Evolutionary conservation across 2,888 invertebrate species (phyloP).

Genomic region (Laothoe populi): DNA sequence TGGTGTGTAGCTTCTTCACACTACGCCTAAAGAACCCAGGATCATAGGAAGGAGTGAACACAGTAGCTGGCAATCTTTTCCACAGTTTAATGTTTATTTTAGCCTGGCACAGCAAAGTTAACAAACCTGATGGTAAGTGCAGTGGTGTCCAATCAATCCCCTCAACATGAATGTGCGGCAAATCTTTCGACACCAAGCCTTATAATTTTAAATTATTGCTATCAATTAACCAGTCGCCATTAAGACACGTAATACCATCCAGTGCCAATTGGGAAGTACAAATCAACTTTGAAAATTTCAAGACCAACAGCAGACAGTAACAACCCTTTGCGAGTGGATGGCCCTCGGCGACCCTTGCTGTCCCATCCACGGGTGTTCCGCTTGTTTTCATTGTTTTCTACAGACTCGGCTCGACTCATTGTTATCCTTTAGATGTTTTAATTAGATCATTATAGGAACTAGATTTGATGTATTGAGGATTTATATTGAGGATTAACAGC

Average conservation of each 20-base stretch:
- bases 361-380: conserved; percentile 44
- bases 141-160: too few species aligned
- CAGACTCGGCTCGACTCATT: conserved; percentile 17
- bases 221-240: conserved; percentile 2
- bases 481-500: too few species aligned
- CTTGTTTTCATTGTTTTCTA: conserved; percentile 29
- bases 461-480: conserved; percentile 69
- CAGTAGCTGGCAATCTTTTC: too few species aligned
- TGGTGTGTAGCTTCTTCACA: too few species aligned
- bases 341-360: conserved; percentile 44
- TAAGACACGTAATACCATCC: conserved; percentile 23
- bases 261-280: conserved; percentile 32
- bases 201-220: neutral
- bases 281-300: conserved; percentile 44
- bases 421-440: conserved; percentile 56
- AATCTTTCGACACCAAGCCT: too few species aligned
- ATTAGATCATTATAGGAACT: conserved; percentile 45
- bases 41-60: too few species aligned
- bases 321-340: conserved; percentile 40
- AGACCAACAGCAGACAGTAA: conserved; percentile 46
- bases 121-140: too few species aligned
- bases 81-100: too few species aligned
- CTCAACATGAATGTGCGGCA: too few species aligned
- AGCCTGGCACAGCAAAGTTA: too few species aligned
- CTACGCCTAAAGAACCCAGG: too few species aligned